Evolutionary conservation across 2,113 vertebrate genomes (phyloP), one percentile per base, ranked within the genome.

Genomic region (Hippocampus mohnikei): DNA sequence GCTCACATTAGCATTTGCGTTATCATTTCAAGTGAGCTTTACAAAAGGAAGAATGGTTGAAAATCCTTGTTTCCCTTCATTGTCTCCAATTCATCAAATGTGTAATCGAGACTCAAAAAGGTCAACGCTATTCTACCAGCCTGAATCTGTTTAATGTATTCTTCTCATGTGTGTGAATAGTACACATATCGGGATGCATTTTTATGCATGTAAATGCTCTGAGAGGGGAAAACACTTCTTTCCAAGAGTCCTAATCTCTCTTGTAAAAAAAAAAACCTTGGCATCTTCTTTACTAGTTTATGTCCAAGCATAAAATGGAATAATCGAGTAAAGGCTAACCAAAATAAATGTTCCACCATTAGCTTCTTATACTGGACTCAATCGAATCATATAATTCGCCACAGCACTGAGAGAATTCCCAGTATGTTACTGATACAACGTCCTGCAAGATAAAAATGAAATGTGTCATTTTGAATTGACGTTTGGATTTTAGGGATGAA

Each of bases 331-430:
- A 78, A 52, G 60, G 33, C 63, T 65, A 67, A 73, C 50, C 64
- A 65, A 66, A 62, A 73, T 68, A 76, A 71, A 74, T 66, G 59
- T 70, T 55, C 52, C 48, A 61, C 62, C 62, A 77, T 67, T 69
- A 78, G 74, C 70, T 82, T 52, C 71, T 63, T 55, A 46, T 68
- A 27, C 46, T 70, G 21, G 48, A 25, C 69, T 70, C 70, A 82
- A 81, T 85, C 64, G 29, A 72, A 64, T 82, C 73, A 66, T 62
- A 46, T 60, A 71, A 69, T 69, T 78, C 76, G 78, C 62, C 59
- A 71, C 69, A 53, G 42, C 13, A 12, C 21, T 42, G 3, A 66
- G 41, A 18, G 72, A 44, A 58, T 72, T n/a, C 20, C 33, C 52
- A 41, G 21, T 55, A 23, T 55, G 21, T n/a, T 8, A 55, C 52